Evolutionary conservation across 2,797 vertebrate species (phyloP).

Genomic region (Galagoides demidoff): DNA sequence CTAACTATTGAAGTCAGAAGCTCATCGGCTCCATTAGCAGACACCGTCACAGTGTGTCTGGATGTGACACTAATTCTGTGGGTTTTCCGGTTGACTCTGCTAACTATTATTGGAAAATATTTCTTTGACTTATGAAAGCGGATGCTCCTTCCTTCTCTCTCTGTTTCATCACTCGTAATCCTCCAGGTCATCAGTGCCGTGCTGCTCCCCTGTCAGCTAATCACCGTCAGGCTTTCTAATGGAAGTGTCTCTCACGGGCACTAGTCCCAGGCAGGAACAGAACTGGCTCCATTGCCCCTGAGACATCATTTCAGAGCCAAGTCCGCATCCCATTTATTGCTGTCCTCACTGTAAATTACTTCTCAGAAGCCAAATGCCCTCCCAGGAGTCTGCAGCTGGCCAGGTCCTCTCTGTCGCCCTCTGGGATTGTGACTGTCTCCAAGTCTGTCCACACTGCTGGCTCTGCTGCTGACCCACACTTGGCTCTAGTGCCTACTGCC

Average conservation of each 20-base stretch:
- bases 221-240: not conserved
- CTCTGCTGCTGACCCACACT: not conserved
- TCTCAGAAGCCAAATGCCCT: not conserved
- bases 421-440: constrained; percentile 23
- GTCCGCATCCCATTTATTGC: not conserved
- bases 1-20: not conserved
- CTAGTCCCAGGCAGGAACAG: not conserved
- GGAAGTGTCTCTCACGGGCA: not conserved
- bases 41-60: not conserved
- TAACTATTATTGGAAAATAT: constrained; percentile 76
- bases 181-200: not conserved
- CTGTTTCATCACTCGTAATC: not conserved
- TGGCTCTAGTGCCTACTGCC: not conserved
- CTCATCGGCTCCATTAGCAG: not conserved
- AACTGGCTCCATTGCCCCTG: not conserved
- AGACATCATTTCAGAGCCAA: not conserved
- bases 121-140: not conserved
- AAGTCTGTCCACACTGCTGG: not conserved
- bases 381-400: constrained; percentile 19
- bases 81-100: constrained; percentile 24
- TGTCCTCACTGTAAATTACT: not conserved
- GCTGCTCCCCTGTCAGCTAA: not conserved
- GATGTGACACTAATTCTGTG: not conserved
- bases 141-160: not conserved
- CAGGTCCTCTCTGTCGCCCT: not conserved